These are phyloP conservation scores for Dasysyrphus tricinctus DNA, from an alignment of 2,888 invertebrate genomes.

Conservation along the genomic window DNA sequence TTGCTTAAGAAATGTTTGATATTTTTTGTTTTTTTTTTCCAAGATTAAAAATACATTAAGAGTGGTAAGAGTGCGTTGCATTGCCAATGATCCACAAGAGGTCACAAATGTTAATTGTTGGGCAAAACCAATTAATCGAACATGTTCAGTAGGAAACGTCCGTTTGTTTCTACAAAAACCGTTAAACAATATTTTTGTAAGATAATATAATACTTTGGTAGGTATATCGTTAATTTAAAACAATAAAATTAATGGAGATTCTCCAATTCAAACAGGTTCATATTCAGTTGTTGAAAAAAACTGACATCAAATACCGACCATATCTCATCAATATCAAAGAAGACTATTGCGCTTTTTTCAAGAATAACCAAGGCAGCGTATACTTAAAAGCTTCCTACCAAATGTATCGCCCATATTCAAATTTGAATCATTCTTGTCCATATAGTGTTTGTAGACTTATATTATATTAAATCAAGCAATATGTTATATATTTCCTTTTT, in stretches of 20 bases:
- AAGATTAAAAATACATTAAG: neutral
- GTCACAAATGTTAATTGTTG: neutral
- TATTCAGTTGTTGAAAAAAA: neutral
- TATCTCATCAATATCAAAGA: constrained; percentile 36
- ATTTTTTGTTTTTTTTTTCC: neutral
- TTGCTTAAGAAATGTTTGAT: neutral
- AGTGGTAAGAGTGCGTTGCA: neutral
- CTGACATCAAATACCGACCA: constrained; percentile 4
- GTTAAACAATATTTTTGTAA: neutral
- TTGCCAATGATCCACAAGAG: neutral
- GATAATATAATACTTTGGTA: neutral
- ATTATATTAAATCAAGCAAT: too few species aligned
- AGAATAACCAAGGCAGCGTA: constrained; percentile 11
- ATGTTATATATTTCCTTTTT: too few species aligned
- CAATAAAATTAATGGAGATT: neutral
- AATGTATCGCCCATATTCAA: neutral
- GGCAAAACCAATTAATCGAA: neutral
- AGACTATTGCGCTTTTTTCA: constrained; percentile 15
- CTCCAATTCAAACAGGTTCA: neutral
- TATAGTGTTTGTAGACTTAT: constrained; percentile 21
- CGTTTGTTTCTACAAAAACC: neutral
- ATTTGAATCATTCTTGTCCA: constrained; percentile 47
- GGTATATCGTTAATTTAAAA: too few species aligned
- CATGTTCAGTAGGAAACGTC: neutral
- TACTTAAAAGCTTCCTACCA: neutral